A percentile compares a stretch with the other conserved stretches of the same genome.
These are phyloP conservation scores for Mesembrinibis cayennensis DNA, from an alignment of 2,113 vertebrate genomes.

Conservation along the genomic window DNA sequence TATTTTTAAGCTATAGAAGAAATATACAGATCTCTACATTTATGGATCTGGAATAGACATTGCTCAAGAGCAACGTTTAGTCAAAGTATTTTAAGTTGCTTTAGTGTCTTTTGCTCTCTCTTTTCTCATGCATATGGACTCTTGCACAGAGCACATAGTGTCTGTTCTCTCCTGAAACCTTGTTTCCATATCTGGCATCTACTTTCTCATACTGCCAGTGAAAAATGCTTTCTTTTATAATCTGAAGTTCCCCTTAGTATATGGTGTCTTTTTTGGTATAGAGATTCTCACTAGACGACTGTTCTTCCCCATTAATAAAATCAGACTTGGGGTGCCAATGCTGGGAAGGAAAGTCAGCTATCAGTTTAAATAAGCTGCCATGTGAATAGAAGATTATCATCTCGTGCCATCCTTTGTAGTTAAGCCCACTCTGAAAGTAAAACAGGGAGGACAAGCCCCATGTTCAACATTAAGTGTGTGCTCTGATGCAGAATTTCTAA, in stretches of 20 bases:
- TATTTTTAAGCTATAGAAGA: background rate
- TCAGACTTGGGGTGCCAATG: background rate
- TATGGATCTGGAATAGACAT: background rate
- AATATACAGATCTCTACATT: background rate
- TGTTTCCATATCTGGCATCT: background rate
- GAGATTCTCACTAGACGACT: background rate
- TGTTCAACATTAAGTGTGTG: background rate
- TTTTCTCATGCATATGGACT: background rate
- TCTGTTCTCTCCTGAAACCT: background rate
- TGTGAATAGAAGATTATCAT: background rate
- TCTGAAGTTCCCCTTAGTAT: slow-evolving; percentile 2
- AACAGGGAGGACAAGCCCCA: background rate
- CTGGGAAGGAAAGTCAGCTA: background rate
- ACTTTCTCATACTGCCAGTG: background rate
- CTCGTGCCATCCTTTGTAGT: background rate
- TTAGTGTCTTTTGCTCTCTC: background rate
- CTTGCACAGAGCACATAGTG: background rate
- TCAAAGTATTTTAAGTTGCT: background rate
- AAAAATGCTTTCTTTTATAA: slow-evolving; percentile 3
- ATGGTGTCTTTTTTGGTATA: background rate
- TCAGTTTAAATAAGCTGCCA: background rate
- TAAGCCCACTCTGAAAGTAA: background rate
- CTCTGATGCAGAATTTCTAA: background rate
- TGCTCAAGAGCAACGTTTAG: background rate
- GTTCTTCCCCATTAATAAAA: background rate